These are phyloP conservation scores for Sinhomidia bicolor DNA, from an alignment of 2,888 invertebrate genomes.

Conservation along the genomic window DNA sequence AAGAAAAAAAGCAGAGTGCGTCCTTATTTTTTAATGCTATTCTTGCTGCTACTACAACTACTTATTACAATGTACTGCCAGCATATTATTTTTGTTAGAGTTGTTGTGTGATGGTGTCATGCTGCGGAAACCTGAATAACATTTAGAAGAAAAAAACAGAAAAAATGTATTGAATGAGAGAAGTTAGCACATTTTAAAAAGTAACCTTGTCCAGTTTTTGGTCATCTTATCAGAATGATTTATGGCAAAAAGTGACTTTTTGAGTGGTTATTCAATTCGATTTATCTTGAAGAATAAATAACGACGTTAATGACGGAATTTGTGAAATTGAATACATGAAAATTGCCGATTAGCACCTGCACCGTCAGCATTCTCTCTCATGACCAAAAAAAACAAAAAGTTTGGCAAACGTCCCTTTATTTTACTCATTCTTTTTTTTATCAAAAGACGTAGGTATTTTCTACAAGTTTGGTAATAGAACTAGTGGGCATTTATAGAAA, in stretches of 20 bases:
- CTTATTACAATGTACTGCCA: not conserved
- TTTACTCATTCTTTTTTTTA: not conserved
- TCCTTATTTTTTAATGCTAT: not conserved
- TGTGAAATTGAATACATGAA: conserved; percentile 51
- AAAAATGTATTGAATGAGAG: not conserved
- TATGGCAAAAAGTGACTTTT: conserved; percentile 64
- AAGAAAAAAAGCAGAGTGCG: not conserved
- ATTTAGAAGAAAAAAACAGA: not conserved
- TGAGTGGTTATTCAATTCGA: conserved; percentile 57
- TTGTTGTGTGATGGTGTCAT: not conserved
- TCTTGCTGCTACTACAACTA: not conserved
- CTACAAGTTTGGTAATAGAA: too few species aligned
- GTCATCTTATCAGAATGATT: conserved; percentile 65
- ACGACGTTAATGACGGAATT: conserved; percentile 51
- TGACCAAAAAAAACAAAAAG: not conserved
- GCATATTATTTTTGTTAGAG: too few species aligned
- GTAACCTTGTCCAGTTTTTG: conserved; percentile 20
- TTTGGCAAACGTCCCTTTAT: not conserved
- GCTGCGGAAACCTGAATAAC: not conserved
- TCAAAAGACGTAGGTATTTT: too few species aligned
- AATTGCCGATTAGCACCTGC: conserved; percentile 48
- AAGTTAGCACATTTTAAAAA: not conserved
- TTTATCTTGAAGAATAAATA: conserved; percentile 66
- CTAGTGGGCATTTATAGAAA: too few species aligned
- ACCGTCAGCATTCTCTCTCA: not conserved